phyloP scores from a whole-genome alignment of 2,113 vertebrate species.

The Panurus biarmicus region DNA sequence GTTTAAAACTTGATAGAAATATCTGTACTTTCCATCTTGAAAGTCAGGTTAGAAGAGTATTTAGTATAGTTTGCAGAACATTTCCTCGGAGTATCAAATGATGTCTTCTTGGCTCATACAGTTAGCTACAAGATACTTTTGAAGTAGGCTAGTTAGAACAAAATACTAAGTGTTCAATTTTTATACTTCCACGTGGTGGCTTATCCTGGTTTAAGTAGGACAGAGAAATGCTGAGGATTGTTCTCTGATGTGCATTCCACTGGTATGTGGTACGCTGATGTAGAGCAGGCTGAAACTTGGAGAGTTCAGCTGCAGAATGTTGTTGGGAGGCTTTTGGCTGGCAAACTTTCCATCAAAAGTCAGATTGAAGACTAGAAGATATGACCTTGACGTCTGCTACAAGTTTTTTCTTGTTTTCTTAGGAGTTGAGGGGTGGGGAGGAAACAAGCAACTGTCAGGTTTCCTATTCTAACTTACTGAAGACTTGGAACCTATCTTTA shows the following conservation, averaged over 20 bases:
- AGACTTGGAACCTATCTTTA: not conserved
- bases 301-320: not conserved
- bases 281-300: slow-evolving; percentile 31
- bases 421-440: not conserved
- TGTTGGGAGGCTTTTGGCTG: not conserved
- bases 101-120: not conserved
- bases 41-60: not conserved
- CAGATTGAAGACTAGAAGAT: not conserved
- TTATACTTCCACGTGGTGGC: not conserved
- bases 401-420: slow-evolving; percentile 15
- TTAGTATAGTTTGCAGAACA: not conserved
- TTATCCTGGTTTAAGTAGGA: slow-evolving; percentile 7
- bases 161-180: not conserved
- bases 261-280: not conserved
- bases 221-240: not conserved
- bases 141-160: slow-evolving; percentile 13
- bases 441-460: not conserved
- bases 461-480: not conserved
- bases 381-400: not conserved
- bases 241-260: not conserved
- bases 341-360: not conserved
- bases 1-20: not conserved
- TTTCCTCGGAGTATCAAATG: not conserved
- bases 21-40: not conserved
- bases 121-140: not conserved